These are phyloP conservation scores for Zygothrica quintamaculata DNA, from an alignment of 2,888 invertebrate genomes.

Conservation along the genomic window DNA sequence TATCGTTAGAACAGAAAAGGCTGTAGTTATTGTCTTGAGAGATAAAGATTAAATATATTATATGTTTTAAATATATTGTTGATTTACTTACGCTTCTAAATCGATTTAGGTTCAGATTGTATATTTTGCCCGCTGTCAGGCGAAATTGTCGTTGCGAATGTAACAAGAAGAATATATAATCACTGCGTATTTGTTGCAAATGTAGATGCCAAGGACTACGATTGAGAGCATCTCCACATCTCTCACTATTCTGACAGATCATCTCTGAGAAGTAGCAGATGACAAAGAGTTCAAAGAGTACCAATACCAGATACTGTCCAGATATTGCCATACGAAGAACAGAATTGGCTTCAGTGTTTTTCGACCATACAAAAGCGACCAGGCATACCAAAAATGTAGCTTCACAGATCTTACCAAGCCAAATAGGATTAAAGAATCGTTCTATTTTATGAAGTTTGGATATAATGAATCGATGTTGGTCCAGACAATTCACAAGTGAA, in stretches of 20 bases:
- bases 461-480: slow-evolving; percentile 80
- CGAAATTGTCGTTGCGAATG: slow-evolving; percentile 65
- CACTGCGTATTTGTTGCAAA: slow-evolving; percentile 63
- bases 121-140: slow-evolving; percentile 80
- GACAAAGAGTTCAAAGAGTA: slow-evolving; percentile 77
- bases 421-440: slow-evolving; percentile 79
- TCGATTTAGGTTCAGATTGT: slow-evolving; percentile 70
- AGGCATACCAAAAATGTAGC: slow-evolving; percentile 81
- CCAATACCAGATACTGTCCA: slow-evolving; percentile 75
- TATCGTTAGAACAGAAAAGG: slow-evolving; percentile 81
- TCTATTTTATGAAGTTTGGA: slow-evolving; percentile 76
- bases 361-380: slow-evolving; percentile 80
- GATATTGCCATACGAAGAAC: slow-evolving; percentile 74
- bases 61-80: background rate
- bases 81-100: slow-evolving; percentile 50
- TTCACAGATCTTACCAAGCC: slow-evolving; percentile 80
- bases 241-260: slow-evolving; percentile 72
- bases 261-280: slow-evolving; percentile 81
- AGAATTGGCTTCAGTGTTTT: slow-evolving; percentile 75
- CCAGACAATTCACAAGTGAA: slow-evolving; percentile 71
- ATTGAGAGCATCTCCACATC: slow-evolving; percentile 76
- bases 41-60: background rate
- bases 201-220: slow-evolving; percentile 80
- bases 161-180: slow-evolving; percentile 73
- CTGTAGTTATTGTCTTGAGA: slow-evolving; percentile 78